These are phyloP conservation scores for Mormyrops attenuatus DNA, from an alignment of 2,797 vertebrate species.

Conservation along the genomic window DNA sequence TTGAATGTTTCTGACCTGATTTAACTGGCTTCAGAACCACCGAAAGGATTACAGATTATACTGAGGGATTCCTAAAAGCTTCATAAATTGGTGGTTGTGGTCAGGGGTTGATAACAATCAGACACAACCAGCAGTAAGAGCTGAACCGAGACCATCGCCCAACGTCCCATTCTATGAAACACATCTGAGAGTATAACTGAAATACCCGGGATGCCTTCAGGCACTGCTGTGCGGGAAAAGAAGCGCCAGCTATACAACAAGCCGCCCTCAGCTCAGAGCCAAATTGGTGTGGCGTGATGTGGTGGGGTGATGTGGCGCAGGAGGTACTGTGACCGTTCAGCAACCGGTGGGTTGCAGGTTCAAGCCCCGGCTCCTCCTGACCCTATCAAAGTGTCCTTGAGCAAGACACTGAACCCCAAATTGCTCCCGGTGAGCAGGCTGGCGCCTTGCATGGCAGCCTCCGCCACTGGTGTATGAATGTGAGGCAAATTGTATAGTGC, in stretches of 20 bases:
- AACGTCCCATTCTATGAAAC: conserved; percentile 40
- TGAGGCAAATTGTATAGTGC: too few species aligned
- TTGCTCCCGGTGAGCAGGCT: too few species aligned
- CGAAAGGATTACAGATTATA: background rate
- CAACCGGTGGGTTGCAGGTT: too few species aligned
- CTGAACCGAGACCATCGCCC: conserved; percentile 42
- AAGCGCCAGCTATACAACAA: background rate
- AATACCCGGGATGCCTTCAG: background rate
- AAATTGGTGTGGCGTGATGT: background rate
- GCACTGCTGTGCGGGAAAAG: background rate
- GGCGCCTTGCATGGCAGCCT: too few species aligned
- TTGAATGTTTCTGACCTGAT: background rate
- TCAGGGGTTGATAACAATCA: conserved; percentile 39
- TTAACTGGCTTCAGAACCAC: conserved; percentile 22
- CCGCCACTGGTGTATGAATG: too few species aligned
- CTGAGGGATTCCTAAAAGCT: conserved; percentile 38
- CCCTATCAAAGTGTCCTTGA: too few species aligned
- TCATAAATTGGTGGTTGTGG: conserved; percentile 41
- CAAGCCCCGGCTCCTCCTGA: too few species aligned
- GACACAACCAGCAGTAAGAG: conserved; percentile 52
- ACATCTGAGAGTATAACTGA: conserved; percentile 35
- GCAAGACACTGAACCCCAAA: too few species aligned
- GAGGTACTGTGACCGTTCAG: too few species aligned
- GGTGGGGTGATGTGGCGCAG: too few species aligned
- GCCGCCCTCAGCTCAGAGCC: background rate